These are phyloP conservation scores for Cathartes aura DNA, from an alignment of 2,113 vertebrate genomes.

Conservation along the genomic window DNA sequence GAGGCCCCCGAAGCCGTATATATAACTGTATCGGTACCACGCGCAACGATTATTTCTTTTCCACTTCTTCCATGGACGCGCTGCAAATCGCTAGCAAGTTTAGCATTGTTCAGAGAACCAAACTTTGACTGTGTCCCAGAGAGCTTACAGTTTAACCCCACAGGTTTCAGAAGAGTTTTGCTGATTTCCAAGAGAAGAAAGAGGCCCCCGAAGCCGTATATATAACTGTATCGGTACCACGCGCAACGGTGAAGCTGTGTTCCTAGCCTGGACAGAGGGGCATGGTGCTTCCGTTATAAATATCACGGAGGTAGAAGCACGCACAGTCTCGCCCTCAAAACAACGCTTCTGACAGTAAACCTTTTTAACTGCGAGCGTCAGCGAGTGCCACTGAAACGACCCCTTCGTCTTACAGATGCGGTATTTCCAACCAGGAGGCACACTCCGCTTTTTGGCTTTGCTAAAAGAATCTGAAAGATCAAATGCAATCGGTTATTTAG, in stretches of 20 bases:
- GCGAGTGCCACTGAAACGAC: not conserved
- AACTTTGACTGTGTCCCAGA: not conserved
- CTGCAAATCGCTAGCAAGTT: not conserved
- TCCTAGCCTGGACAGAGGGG: not conserved
- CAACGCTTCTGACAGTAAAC: not conserved
- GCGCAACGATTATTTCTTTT: not conserved
- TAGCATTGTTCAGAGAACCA: not conserved
- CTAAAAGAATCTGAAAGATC: not conserved
- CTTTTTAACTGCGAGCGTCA: not conserved
- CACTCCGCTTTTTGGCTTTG: not conserved
- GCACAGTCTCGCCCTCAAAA: not conserved
- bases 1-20: not conserved
- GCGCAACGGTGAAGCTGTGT: rapidly evolving
- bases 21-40: rapidly evolving
- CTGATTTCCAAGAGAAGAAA: not conserved
- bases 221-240: rapidly evolving
- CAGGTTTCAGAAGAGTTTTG: not conserved
- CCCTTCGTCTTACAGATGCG: not conserved
- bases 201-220: not conserved
- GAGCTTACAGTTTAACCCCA: not conserved
- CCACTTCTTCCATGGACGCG: not conserved
- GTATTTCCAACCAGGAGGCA: not conserved
- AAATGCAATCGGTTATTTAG: not conserved
- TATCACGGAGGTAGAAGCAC: not conserved
- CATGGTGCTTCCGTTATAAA: not conserved